Evolutionary conservation across 2,113 vertebrate genomes (phyloP).

Genomic region (Trichechus manatus): DNA sequence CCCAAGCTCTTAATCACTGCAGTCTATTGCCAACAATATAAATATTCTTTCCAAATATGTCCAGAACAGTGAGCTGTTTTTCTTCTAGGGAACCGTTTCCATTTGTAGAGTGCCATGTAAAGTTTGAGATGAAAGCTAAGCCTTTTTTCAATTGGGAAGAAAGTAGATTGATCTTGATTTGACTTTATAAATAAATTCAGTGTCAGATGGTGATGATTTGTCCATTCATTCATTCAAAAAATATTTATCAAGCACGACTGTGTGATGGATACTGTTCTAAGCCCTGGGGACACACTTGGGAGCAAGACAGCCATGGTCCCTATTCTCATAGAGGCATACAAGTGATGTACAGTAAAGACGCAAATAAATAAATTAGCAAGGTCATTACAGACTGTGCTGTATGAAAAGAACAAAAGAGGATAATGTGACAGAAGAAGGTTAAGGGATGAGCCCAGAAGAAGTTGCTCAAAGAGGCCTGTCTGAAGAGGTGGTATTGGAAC

Average conservation of each 20-base stretch:
- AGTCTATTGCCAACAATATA: background rate
- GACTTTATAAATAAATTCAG: slow-evolving; percentile 71
- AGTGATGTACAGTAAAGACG: background rate
- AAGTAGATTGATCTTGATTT: slow-evolving; percentile 63
- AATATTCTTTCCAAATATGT: slow-evolving; percentile 26
- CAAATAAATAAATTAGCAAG: slow-evolving; percentile 34
- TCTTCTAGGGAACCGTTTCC: slow-evolving; percentile 63
- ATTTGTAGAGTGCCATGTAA: slow-evolving; percentile 36
- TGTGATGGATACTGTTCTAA: slow-evolving; percentile 7
- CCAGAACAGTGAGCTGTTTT: slow-evolving; percentile 37
- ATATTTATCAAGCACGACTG: slow-evolving; percentile 62
- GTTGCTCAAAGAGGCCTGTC: background rate
- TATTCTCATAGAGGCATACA: background rate
- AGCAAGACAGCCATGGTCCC: slow-evolving; percentile 36
- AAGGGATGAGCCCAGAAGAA: background rate
- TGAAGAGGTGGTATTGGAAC: background rate
- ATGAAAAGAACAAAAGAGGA: background rate
- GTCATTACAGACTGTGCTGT: background rate
- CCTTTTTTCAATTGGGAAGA: slow-evolving; percentile 73
- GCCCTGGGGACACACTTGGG: background rate
- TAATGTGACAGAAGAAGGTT: background rate
- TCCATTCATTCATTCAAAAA: slow-evolving; percentile 70
- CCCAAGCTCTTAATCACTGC: slow-evolving; percentile 36
- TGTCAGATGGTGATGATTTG: slow-evolving; percentile 63
- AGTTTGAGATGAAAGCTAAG: slow-evolving; percentile 57